A percentile compares a stretch with the other conserved stretches of the same genome.
phyloP scores from a whole-genome alignment of 2,888 invertebrate species.

The Dysmachus trigonus region DNA sequence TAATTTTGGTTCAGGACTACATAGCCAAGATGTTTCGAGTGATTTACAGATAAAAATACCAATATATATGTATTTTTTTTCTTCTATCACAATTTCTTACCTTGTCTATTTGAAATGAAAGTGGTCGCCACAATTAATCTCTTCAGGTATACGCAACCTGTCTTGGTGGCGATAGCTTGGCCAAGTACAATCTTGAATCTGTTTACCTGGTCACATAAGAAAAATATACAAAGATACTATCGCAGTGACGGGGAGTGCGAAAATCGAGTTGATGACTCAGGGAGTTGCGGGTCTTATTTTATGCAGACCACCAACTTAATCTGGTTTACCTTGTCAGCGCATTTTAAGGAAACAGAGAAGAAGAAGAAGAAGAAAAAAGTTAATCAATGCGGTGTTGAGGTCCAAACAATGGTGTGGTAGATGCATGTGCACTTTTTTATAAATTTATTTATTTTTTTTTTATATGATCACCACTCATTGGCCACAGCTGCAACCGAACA shows the following conservation, averaged over 20 bases:
- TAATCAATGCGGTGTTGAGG: background rate
- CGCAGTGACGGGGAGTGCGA: background rate
- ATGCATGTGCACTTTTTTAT: background rate
- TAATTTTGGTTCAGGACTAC: background rate
- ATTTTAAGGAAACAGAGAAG: constrained; percentile 9
- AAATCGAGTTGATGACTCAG: background rate
- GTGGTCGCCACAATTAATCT: background rate
- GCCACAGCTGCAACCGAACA: background rate
- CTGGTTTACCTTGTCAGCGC: constrained; percentile 19
- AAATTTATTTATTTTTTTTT: too few relatives aligned
- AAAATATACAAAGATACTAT: background rate
- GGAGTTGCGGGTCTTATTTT: background rate
- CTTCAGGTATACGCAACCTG: background rate
- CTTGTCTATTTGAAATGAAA: background rate
- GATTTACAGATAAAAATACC: background rate
- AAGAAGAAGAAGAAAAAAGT: background rate
- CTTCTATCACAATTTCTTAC: background rate
- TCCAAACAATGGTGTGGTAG: background rate
- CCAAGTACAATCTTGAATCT: background rate
- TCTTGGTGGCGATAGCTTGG: background rate
- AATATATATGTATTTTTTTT: background rate
- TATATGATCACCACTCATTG: background rate
- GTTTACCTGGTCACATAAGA: background rate
- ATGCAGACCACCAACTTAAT: background rate
- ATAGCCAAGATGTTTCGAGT: background rate